Evolutionary conservation across 1,140 invertebrate genomes (phyloP), one percentile per base, ranked within the genome.

Genomic region (Trichonephila clavipes): DNA sequence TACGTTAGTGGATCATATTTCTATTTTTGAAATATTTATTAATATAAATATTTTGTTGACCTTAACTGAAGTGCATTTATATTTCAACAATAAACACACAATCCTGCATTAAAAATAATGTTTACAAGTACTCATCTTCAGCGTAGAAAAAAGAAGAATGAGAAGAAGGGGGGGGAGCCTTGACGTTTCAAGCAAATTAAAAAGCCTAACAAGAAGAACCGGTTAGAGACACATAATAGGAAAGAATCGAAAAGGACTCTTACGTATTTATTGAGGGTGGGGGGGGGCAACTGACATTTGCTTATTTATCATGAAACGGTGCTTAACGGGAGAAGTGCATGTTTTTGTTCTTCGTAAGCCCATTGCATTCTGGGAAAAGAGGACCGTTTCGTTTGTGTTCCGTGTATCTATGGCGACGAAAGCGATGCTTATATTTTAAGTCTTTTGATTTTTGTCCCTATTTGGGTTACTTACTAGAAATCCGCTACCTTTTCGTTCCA

Each of bases 241-340:
- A 14, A 40, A 77, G 72, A 34, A 77, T 34, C 72, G 72, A 77
- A 77, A 40, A 77, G 72, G 72, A 77, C 72, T 77, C 72, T 77
- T 77, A 77, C 72, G 72, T 77, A 77, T 77, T 77, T 77, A 77
- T 77, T 77, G 61, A 62, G 58, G 72, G 77, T n/a, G 90, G 28
- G 51, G 90, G 28, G 51, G 58, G 89, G 77, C 77, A 66, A n/a
- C 40, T 92, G 90, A 92, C 90, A 92, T 92, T 92, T 92, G 90
- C 90, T 92, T 92, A 92, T 92, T 92, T 92, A 92, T 92, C 90
- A 92, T 92, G 81, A 64, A 85, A 85, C 81, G 90, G 90, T 92
- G 90, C 90, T 85, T 85, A 92, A 92, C 90, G 81, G 90, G 40
- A 64, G 61, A 92, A 34, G 89, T 61, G 69, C 16, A 34, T 92